Percentiles rank a stretch among this genome's conserved stretches.
phyloP scores from a whole-genome alignment of 2,113 vertebrate species.

The Spizaetus ornatus region DNA sequence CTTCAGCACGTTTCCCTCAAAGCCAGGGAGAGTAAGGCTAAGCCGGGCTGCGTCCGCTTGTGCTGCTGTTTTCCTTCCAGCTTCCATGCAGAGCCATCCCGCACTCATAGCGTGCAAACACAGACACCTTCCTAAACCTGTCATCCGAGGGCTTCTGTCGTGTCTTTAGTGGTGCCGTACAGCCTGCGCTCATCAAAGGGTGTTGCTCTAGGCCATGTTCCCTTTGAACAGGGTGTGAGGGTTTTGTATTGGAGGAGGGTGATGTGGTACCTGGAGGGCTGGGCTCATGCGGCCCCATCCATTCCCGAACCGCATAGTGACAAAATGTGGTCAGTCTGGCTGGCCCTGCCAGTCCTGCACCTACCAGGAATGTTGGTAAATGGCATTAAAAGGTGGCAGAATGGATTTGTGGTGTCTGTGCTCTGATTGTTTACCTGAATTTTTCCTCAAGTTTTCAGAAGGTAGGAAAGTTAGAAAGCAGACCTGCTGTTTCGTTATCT shows the following conservation, averaged over 20 bases:
- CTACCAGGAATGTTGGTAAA: not conserved
- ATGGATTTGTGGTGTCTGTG: not conserved
- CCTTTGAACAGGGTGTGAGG: not conserved
- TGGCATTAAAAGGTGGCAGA: not conserved
- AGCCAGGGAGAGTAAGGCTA: not conserved
- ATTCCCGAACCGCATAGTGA: not conserved
- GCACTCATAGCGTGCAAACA: accelerated
- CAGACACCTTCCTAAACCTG: not conserved
- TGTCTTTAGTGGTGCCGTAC: not conserved
- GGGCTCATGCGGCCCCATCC: not conserved
- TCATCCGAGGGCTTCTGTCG: not conserved
- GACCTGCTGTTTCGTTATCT: slow-evolving; percentile 24
- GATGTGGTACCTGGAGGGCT: not conserved
- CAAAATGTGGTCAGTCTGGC: not conserved
- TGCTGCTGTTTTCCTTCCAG: not conserved
- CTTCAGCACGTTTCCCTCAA: not conserved
- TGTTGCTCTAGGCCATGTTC: not conserved
- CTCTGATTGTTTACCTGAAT: not conserved
- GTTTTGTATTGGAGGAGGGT: not conserved
- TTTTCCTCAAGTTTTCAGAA: not conserved
- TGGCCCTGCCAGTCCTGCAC: not conserved
- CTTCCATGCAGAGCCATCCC: accelerated
- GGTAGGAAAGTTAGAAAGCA: not conserved
- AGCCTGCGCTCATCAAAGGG: not conserved
- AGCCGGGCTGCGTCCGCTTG: not conserved